A percentile compares a stretch with the other conserved stretches of the same genome.
Conservation (phyloP, 2,888 invertebrate species). For the Himalopsyche tibetana region DNA sequence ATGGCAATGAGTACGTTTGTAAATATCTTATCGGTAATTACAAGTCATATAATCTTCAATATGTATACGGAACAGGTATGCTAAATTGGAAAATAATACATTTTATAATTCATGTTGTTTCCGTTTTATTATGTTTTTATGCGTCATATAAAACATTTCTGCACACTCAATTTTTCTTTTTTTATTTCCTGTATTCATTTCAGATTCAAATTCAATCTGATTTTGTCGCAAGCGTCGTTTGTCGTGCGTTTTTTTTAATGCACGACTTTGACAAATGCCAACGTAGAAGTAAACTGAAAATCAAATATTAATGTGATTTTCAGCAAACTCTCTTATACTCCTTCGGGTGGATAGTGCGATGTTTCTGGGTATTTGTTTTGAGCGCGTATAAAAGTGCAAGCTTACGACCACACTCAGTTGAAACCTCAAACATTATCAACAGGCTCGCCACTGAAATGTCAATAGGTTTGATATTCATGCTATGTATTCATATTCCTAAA, state of each 20-base stretch:
- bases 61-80: background rate
- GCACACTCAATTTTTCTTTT: too few species aligned
- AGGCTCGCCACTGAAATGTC: background rate
- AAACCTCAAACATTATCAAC: background rate
- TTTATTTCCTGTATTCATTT: too few species aligned
- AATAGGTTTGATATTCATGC: background rate
- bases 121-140: too few species aligned
- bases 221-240: too few species aligned
- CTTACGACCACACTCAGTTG: background rate
- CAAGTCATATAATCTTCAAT: background rate
- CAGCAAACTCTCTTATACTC: background rate
- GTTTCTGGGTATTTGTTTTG: background rate
- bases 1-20: conserved; percentile 16
- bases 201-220: too few species aligned
- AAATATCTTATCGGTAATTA: conserved; percentile 11
- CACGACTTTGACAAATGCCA: too few species aligned
- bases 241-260: too few species aligned
- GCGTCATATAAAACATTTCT: too few species aligned
- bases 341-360: background rate
- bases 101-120: too few species aligned
- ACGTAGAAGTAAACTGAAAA: too few species aligned
- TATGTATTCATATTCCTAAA: too few species aligned
- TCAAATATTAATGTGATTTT: background rate
- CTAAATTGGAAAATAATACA: background rate
- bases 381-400: background rate